phyloP scores from a whole-genome alignment of 2,888 invertebrate genomes.

The Nephrotoma appendiculata region DNA sequence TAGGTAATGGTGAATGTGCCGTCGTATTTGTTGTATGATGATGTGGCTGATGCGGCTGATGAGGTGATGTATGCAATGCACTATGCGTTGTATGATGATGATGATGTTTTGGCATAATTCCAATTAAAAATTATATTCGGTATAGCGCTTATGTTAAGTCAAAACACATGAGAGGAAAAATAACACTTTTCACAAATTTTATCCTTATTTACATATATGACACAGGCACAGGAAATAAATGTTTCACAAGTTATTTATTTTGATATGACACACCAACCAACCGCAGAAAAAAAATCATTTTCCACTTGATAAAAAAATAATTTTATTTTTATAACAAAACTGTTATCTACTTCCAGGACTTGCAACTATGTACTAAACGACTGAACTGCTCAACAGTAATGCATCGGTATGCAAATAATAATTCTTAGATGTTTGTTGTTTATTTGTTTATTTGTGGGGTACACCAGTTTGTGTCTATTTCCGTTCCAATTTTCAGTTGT shows the following conservation, averaged over 20 bases:
- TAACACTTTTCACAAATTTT: not conserved
- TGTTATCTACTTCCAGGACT: not conserved
- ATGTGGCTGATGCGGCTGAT: not conserved
- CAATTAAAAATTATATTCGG: not conserved
- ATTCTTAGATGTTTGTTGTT: not conserved
- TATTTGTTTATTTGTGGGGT: not conserved
- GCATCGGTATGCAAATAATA: not conserved
- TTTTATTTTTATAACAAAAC: not conserved
- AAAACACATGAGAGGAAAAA: no score
- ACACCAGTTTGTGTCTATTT: not conserved
- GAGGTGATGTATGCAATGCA: not conserved
- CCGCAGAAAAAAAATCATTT: not conserved
- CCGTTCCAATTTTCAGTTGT: not conserved
- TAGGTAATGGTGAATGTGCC: not conserved
- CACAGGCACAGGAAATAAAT: not conserved
- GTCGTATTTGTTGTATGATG: not conserved
- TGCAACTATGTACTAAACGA: not conserved
- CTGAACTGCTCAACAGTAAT: not conserved
- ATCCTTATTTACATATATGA: not conserved
- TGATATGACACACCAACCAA: not conserved
- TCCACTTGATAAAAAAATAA: not conserved
- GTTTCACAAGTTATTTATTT: not conserved
- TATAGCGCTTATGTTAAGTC: not conserved
- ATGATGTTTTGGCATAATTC: conserved; percentile 23
- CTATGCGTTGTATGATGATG: conserved; percentile 14